phyloP scores from a whole-genome alignment of 2,113 vertebrate genomes.

The Brachypodius melanocephalos region DNA sequence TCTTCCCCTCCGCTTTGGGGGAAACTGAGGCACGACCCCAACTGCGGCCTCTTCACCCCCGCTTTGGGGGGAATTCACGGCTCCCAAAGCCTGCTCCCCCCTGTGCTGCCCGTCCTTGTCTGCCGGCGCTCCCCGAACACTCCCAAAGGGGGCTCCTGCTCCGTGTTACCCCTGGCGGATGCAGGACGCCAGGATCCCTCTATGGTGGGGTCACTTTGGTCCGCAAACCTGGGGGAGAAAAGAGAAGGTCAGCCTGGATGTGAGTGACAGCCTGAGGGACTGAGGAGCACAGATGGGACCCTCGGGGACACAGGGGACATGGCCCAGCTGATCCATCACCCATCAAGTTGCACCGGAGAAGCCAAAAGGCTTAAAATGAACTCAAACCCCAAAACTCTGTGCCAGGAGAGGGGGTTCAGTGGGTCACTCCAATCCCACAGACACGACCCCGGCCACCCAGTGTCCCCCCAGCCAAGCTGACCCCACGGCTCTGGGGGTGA shows the following conservation, averaged over 20 bases:
- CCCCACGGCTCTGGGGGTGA: rapidly evolving
- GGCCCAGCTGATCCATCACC: background rate
- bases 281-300: background rate
- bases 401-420: rapidly evolving
- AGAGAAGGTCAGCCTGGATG: rapidly evolving
- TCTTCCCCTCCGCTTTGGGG: background rate
- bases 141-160: background rate
- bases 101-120: background rate
- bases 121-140: rapidly evolving
- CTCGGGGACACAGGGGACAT: background rate
- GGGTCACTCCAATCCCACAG: background rate
- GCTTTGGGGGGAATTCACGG: background rate
- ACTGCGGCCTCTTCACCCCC: rapidly evolving
- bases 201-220: rapidly evolving
- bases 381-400: background rate
- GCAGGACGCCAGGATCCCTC: background rate
- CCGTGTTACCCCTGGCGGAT: rapidly evolving
- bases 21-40: background rate
- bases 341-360: rapidly evolving
- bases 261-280: background rate
- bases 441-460: background rate
- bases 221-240: background rate
- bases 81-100: rapidly evolving
- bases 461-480: background rate
- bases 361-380: background rate